phyloP scores from a whole-genome alignment of 2,113 vertebrate genomes.

The Clupea harengus region DNA sequence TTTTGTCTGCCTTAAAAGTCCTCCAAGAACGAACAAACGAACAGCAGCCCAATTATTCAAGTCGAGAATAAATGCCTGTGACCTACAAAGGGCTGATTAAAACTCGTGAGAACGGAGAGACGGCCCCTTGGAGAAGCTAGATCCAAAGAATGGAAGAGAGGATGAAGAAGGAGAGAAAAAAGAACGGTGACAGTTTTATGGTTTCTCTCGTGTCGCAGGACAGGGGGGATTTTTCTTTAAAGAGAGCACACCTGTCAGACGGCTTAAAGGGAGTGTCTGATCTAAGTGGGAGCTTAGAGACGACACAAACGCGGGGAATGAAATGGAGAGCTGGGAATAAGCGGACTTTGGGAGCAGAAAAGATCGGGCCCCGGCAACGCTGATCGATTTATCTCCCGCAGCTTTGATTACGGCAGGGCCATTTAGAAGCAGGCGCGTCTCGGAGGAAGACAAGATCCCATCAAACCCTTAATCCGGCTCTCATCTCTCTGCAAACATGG shows the following conservation, averaged over 20 bases:
- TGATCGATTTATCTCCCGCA: neutral
- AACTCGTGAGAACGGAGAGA: slow-evolving; percentile 14
- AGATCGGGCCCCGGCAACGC: neutral
- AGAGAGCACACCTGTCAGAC: neutral
- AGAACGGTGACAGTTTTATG: neutral
- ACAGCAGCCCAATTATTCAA: slow-evolving; percentile 59
- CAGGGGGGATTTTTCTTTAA: neutral
- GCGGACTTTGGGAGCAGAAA: neutral
- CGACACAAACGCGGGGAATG: neutral
- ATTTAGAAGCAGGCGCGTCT: neutral
- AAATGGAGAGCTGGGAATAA: slow-evolving; percentile 16
- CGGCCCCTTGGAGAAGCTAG: neutral
- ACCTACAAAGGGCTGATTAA: slow-evolving; percentile 49
- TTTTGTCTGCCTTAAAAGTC: slow-evolving; percentile 11
- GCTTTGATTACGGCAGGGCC: neutral
- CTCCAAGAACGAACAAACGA: slow-evolving; percentile 37
- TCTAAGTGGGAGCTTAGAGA: neutral
- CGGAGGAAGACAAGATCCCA: neutral
- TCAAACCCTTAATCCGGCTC: neutral
- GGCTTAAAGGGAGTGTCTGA: slow-evolving; percentile 18
- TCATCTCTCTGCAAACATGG: neutral
- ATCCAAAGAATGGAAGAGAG: neutral
- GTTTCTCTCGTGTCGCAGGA: neutral
- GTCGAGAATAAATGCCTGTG: slow-evolving; percentile 32
- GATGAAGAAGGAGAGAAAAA: neutral